Evolutionary conservation across 2,888 invertebrate species (phyloP).

Genomic region (Lasiommata megera): DNA sequence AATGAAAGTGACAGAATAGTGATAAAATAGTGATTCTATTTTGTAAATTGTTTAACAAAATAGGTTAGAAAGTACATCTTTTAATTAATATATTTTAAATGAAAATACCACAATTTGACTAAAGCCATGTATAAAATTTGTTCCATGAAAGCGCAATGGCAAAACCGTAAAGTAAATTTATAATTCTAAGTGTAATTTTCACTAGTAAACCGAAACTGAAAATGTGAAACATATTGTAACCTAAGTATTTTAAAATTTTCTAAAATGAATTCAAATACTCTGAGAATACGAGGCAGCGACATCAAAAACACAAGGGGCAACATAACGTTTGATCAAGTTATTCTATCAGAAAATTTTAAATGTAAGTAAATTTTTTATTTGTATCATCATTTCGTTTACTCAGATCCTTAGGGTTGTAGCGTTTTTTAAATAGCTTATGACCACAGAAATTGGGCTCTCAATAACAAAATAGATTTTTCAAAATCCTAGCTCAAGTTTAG

Average conservation of each 20-base stretch:
- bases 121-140: background rate
- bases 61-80: background rate
- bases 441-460: too few relatives aligned
- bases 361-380: background rate
- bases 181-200: background rate
- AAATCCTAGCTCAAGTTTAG: too few relatives aligned
- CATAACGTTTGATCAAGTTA: conserved; percentile 45
- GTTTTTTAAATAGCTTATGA: too few relatives aligned
- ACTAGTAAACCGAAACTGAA: background rate
- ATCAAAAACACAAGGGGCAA: conserved; percentile 49
- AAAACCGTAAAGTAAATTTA: background rate
- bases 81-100: background rate
- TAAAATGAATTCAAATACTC: conserved; percentile 34
- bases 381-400: too few relatives aligned
- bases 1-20: too few relatives aligned
- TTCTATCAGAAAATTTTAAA: conserved; percentile 33
- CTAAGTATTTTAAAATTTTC: conserved; percentile 30
- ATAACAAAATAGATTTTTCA: too few relatives aligned
- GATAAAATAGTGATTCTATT: too few relatives aligned
- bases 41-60: background rate
- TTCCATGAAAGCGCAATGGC: background rate
- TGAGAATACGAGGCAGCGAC: conserved; percentile 53
- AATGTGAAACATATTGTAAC: background rate
- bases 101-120: conserved; percentile 1
- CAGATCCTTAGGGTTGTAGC: too few relatives aligned